phyloP scores from a whole-genome alignment of 53 echinoderm and acorn worm genomes.

The Patiria pectinifera region DNA sequence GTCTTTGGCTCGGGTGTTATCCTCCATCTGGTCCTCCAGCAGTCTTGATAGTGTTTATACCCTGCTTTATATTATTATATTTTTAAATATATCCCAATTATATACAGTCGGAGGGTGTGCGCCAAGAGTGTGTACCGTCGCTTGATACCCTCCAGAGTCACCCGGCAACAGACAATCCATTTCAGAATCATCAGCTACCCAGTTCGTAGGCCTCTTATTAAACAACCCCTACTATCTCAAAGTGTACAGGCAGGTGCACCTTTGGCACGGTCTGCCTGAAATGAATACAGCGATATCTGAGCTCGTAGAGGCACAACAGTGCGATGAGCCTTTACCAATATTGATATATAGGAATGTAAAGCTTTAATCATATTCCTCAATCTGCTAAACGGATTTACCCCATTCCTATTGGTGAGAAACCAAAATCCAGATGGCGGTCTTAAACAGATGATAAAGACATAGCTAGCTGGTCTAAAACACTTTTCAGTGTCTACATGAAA shows the following conservation, averaged over 20 bases:
- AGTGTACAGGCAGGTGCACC: conserved; percentile 64
- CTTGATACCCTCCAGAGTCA: conserved; percentile 12
- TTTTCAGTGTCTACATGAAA: too few relatives aligned
- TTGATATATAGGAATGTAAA: conserved; percentile 21
- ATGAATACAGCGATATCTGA: conserved; percentile 48
- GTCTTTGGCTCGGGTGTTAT: too few relatives aligned
- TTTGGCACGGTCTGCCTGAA: conserved; percentile 46
- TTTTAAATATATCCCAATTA: not conserved
- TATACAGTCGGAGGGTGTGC: conserved; percentile 23
- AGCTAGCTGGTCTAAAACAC: too few relatives aligned
- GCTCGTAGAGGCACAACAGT: conserved; percentile 62
- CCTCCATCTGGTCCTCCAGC: too few relatives aligned
- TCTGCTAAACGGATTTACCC: not conserved
- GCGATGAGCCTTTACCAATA: conserved; percentile 24
- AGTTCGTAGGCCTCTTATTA: not conserved
- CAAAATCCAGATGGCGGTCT: too few relatives aligned
- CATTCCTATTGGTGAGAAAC: not conserved
- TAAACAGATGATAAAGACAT: too few relatives aligned
- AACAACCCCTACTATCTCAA: conserved; percentile 68
- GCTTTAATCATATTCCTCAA: not conserved
- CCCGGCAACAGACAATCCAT: not conserved
- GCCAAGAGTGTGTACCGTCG: conserved; percentile 18
- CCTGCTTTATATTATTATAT: too few relatives aligned
- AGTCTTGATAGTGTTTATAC: not conserved
- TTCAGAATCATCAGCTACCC: conserved; percentile 60